phyloP scores from a whole-genome alignment of 2,888 invertebrate species.

The Rhamphomyia laevipes region DNA sequence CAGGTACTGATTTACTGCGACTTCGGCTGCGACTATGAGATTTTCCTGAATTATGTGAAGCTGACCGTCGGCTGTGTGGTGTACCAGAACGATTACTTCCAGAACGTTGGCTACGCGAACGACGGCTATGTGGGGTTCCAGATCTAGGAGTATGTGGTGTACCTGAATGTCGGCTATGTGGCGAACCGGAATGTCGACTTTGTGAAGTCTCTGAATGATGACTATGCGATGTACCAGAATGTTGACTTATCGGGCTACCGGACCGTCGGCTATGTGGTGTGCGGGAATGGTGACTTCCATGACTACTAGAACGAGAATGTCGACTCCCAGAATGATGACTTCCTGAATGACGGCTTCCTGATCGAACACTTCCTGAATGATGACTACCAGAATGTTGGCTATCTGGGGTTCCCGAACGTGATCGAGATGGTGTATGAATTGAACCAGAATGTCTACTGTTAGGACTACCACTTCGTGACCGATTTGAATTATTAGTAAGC shows the following conservation, averaged over 20 bases:
- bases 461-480: slow-evolving; percentile 13
- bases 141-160: slow-evolving; percentile 11
- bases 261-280: slow-evolving; percentile 13
- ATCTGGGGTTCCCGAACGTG: slow-evolving; percentile 40
- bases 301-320: slow-evolving; percentile 17
- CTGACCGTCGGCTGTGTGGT: slow-evolving; percentile 19
- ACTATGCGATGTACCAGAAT: slow-evolving; percentile 28
- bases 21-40: slow-evolving; percentile 1
- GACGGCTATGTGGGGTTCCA: slow-evolving; percentile 7
- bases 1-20: slow-evolving; percentile 7
- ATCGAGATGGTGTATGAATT: slow-evolving; percentile 17
- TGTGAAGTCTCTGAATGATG: slow-evolving; percentile 21
- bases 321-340: slow-evolving; percentile 12
- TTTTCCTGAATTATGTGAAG: slow-evolving; percentile 24
- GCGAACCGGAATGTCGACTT: slow-evolving; percentile 19
- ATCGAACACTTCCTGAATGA: slow-evolving; percentile 13
- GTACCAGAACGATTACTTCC: slow-evolving; percentile 6
- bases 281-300: slow-evolving; percentile 9
- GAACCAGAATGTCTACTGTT: slow-evolving; percentile 23
- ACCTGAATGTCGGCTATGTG: slow-evolving; percentile 13
- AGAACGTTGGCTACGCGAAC: neutral
- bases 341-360: slow-evolving; percentile 17
- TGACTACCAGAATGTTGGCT: slow-evolving; percentile 12
- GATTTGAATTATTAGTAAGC: slow-evolving; percentile 20
- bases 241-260: slow-evolving; percentile 15